Evolutionary conservation across 2,113 vertebrate species (phyloP).

Genomic region (Eptatretus burgeri): DNA sequence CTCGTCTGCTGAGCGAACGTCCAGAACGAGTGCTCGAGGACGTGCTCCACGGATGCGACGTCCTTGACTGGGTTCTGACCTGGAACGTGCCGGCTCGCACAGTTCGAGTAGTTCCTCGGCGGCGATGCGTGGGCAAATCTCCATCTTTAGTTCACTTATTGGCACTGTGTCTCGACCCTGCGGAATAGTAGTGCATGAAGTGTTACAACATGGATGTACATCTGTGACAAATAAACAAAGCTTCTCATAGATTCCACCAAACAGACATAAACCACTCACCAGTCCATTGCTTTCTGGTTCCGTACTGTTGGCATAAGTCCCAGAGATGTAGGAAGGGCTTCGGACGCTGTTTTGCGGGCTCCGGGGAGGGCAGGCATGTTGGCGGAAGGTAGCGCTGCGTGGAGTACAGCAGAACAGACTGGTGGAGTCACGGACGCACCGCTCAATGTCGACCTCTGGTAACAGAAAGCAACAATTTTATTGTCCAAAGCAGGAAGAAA

Average conservation of each 20-base stretch:
- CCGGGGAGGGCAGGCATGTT: conserved; percentile 26
- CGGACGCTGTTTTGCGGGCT: conserved; percentile 10
- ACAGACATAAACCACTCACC: neutral
- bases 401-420: conserved; percentile 82
- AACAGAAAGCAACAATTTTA: no score
- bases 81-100: conserved; percentile 25
- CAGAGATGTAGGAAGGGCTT: neutral
- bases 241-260: no score
- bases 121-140: conserved; percentile 65
- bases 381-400: conserved; percentile 62
- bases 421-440: conserved; percentile 82
- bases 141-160: conserved; percentile 64
- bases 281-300: neutral
- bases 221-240: no score
- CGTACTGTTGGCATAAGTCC: no score
- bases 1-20: conserved; percentile 65
- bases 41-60: conserved; percentile 53
- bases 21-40: conserved; percentile 62
- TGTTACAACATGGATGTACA: no score
- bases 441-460: conserved; percentile 70
- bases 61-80: conserved; percentile 16
- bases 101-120: conserved; percentile 79
- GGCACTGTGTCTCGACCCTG: conserved; percentile 64
- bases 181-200: no score
- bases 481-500: no score